Percentiles rank a stretch among this genome's conserved stretches.
These are phyloP conservation scores for Xylocopa sonorina DNA, from an alignment of 1,140 invertebrate genomes.

Conservation along the genomic window DNA sequence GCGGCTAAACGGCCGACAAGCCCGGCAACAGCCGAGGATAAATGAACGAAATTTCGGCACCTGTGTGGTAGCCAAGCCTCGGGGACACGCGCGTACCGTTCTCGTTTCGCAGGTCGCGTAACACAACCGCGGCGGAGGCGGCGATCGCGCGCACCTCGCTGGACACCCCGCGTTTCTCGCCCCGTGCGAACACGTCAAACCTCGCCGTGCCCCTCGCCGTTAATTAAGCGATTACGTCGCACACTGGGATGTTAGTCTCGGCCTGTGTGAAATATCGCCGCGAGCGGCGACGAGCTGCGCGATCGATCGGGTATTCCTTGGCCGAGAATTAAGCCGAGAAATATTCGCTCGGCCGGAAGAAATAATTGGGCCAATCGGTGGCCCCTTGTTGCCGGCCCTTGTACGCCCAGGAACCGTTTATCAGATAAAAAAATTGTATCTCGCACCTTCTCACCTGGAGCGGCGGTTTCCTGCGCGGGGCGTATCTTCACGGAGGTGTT, in stretches of 20 bases:
- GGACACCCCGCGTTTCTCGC: no score
- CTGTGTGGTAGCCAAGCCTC: no score
- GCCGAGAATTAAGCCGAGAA: conserved; percentile 51
- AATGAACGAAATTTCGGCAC: conserved; percentile 68
- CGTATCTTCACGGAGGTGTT: no score
- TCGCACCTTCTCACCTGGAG: neutral
- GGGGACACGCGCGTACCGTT: no score
- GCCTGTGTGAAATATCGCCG: conserved; percentile 59
- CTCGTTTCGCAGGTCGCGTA: conserved; percentile 13
- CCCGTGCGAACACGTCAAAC: conserved; percentile 39
- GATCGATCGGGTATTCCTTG: conserved; percentile 28
- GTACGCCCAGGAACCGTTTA: conserved; percentile 15
- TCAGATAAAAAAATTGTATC: conserved; percentile 58
- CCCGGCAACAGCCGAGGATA: conserved; percentile 51
- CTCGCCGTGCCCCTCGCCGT: conserved; percentile 33
- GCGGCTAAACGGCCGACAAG: conserved; percentile 62
- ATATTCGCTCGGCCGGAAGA: conserved; percentile 45
- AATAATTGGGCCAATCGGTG: conserved; percentile 53
- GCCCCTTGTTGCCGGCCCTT: neutral
- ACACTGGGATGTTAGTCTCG: conserved; percentile 36
- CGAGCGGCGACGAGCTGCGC: neutral
- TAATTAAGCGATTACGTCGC: conserved; percentile 62
- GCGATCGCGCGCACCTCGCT: conserved; percentile 46
- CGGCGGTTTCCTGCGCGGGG: no score
- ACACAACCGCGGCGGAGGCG: neutral